phyloP scores from a whole-genome alignment of 2,797 vertebrate species.

The Gephyroberyx darwinii region DNA sequence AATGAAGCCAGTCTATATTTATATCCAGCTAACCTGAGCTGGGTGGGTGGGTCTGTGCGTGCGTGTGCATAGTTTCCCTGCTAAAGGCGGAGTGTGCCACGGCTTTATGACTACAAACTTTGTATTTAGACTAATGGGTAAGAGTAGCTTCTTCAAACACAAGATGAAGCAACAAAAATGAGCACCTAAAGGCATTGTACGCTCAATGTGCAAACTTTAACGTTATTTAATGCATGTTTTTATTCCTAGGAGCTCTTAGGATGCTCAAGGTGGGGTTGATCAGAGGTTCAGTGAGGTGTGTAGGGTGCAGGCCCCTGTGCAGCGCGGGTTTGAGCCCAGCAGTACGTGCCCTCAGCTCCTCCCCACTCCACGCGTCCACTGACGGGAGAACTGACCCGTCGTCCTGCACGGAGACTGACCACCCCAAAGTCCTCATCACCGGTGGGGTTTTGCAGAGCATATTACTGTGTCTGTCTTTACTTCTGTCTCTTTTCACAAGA shows the following conservation, averaged over 20 bases:
- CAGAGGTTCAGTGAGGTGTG: conserved; percentile 33
- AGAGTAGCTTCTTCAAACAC: too few relatives aligned
- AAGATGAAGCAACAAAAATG: too few relatives aligned
- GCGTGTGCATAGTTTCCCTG: too few relatives aligned
- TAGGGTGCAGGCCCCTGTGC: conserved; percentile 68
- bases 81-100: too few relatives aligned
- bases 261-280: conserved; percentile 40
- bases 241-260: conserved; percentile 5
- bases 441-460: conserved; percentile 71
- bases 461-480: not conserved
- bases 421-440: conserved; percentile 90
- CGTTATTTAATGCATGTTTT: not conserved
- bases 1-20: conserved; percentile 35
- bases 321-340: conserved; percentile 28
- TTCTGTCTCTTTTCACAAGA: too few relatives aligned
- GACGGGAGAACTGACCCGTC: conserved; percentile 81
- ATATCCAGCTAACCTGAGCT: too few relatives aligned
- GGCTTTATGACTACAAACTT: too few relatives aligned
- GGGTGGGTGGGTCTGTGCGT: too few relatives aligned
- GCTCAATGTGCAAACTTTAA: too few relatives aligned
- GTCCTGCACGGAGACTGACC: conserved; percentile 80
- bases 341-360: conserved; percentile 72
- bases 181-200: too few relatives aligned
- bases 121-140: too few relatives aligned
- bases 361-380: conserved; percentile 75